Evolutionary conservation across 2,888 invertebrate genomes (phyloP).

Genomic region (Eilema sororculum): DNA sequence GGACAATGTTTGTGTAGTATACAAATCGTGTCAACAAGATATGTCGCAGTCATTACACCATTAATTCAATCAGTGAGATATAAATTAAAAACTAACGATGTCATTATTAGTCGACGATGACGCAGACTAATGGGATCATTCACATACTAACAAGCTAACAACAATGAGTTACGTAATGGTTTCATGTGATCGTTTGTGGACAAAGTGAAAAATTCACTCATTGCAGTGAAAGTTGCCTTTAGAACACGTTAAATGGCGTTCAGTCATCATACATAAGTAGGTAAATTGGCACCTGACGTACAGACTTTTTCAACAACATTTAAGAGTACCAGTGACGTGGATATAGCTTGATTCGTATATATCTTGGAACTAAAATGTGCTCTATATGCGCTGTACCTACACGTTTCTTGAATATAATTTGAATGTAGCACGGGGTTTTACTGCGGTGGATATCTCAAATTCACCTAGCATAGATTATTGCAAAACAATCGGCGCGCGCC

Average conservation of each 20-base stretch:
- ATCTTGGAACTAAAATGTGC: too few relatives aligned
- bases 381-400: too few relatives aligned
- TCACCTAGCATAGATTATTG: too few relatives aligned
- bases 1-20: neutral
- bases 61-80: conserved; percentile 1
- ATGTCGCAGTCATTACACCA: neutral
- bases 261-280: neutral
- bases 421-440: too few relatives aligned
- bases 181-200: conserved; percentile 3
- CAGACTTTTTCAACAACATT: too few relatives aligned
- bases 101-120: conserved; percentile 3
- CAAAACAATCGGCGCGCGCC: too few relatives aligned
- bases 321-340: neutral
- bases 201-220: neutral
- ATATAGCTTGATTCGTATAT: too few relatives aligned
- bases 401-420: too few relatives aligned
- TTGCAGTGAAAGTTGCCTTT: conserved; percentile 1
- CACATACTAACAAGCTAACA: neutral
- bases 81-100: conserved; percentile 1
- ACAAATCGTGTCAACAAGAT: neutral
- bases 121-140: conserved; percentile 12
- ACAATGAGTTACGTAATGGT: conserved; percentile 6
- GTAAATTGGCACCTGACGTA: neutral
- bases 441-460: too few relatives aligned
- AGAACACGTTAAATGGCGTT: neutral